Base-by-base conservation (phyloP, 2,113 vertebrate species). In the Indicator maculatus region DNA sequence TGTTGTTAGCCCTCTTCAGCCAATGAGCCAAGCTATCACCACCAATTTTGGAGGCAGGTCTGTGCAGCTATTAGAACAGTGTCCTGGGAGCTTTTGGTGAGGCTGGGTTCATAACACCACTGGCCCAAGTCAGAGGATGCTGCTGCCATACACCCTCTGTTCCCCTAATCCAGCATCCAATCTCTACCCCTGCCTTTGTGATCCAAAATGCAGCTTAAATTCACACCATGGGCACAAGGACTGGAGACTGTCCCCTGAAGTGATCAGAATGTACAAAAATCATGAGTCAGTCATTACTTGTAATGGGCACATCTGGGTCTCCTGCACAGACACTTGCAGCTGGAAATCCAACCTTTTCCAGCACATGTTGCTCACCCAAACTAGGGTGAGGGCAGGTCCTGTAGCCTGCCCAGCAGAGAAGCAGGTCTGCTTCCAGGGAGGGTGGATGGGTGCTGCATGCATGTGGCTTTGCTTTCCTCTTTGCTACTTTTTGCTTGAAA, bases 121-220 rank as follows among this genome's bases (percentile, higher is more conserved):
- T 41, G 13, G 5, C 6, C 0, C 5, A 9, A 24, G 18, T 7
- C 45, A 26, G 47, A 52, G 27, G 21, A 72, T 12, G 41, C 16
- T 23, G 55, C 19, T 89, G 39, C 30, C 67, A 5, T 8, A 8
- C 3, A 1, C n/a, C 21, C 2, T 41, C 14, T 66, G 1, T 20
- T 71, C 8, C 39, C 45, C 19, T 1, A 8, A 31, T 33, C 38
- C n/a, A 60, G 36, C 53, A 27, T 11, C 10, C 18, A 14, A 1
- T 45, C 52, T 36, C 38, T 16, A 16, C 41, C 45, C 9, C n/a
- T 1, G 0, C 0, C 1, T 18, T 38, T 1, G 1, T 19, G 8
- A 36, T 11, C 24, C 45, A 16, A 44, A 55, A 44, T 0, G 16
- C 2, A 1, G 36, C 31, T 65, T 39, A 41, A 55, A 12, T 18